Percentiles rank a stretch among this genome's conserved stretches.
phyloP scores from a whole-genome alignment of 2,113 vertebrate genomes.

The Phainopepla nitens region DNA sequence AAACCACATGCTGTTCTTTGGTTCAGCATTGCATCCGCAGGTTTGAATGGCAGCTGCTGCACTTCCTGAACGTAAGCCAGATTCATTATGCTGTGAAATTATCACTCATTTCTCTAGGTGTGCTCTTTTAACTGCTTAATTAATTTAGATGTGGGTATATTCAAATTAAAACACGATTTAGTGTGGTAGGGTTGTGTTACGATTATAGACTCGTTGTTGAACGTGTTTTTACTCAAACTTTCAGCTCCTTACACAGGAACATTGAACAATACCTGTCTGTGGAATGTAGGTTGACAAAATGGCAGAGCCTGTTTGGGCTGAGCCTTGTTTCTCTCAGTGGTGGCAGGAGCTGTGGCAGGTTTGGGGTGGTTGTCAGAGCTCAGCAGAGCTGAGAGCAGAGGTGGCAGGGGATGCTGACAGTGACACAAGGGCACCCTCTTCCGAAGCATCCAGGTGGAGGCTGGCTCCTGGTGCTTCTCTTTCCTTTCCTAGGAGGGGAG shows the following conservation, averaged over 20 bases:
- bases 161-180: constrained; percentile 20
- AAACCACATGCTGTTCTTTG: constrained; percentile 41
- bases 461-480: neutral
- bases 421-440: neutral
- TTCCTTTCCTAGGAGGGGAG: neutral
- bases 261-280: neutral
- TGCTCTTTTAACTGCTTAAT: constrained; percentile 58
- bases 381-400: neutral
- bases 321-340: neutral
- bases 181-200: neutral
- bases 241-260: neutral
- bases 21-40: neutral
- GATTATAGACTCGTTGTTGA: neutral
- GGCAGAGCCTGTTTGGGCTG: neutral
- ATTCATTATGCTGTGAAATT: constrained; percentile 49
- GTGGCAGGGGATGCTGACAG: neutral
- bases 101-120: constrained; percentile 48
- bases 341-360: neutral
- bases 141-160: constrained; percentile 43
- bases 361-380: neutral
- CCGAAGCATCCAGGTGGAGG: neutral
- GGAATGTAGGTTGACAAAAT: neutral
- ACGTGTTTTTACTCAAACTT: neutral
- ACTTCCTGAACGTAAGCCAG: constrained; percentile 30
- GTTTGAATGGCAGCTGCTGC: constrained; percentile 47